These are phyloP conservation scores for Nothocercus julius DNA, from an alignment of 2,113 vertebrate species.

Conservation along the genomic window DNA sequence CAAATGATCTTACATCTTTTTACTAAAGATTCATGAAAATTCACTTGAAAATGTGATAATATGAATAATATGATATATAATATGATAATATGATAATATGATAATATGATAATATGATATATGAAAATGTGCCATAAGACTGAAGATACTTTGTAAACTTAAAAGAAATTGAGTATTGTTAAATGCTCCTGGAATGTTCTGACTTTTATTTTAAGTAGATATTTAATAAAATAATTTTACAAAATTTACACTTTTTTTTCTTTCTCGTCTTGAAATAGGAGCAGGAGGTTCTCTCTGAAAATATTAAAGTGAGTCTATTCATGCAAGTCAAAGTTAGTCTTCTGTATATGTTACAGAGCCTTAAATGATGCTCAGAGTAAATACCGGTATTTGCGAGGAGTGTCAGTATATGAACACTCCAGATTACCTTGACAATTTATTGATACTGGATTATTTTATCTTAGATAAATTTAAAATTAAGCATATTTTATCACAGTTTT, in stretches of 20 bases:
- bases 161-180: neutral
- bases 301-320: neutral
- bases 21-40: neutral
- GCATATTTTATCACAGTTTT: neutral
- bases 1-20: neutral
- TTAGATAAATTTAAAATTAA: neutral
- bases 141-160: neutral
- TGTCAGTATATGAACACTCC: neutral
- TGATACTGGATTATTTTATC: neutral
- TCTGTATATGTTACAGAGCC: neutral
- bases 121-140: neutral
- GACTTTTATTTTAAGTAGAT: neutral
- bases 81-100: too few relatives aligned
- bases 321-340: neutral
- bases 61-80: too few relatives aligned
- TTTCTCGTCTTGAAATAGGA: neutral
- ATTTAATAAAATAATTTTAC: neutral
- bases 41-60: neutral
- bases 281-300: neutral
- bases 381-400: neutral
- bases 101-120: too few relatives aligned
- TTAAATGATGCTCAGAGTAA: neutral
- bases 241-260: neutral
- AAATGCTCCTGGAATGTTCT: neutral
- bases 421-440: neutral